phyloP scores from a whole-genome alignment of 2,113 vertebrate genomes.

The Cynocephalus volans region DNA sequence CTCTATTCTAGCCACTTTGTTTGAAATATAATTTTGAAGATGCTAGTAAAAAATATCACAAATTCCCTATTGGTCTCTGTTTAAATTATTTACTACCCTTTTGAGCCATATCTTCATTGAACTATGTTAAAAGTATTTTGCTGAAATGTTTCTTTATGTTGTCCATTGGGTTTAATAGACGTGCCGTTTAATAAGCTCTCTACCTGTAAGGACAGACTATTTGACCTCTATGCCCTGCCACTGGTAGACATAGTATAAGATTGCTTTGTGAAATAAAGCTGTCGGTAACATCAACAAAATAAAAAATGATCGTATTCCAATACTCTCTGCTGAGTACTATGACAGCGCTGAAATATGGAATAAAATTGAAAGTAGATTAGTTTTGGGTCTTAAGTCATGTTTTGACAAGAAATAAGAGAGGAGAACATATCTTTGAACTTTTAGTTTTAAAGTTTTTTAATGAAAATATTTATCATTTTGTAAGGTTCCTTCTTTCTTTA shows the following conservation, averaged over 20 bases:
- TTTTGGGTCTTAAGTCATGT: conserved; percentile 98
- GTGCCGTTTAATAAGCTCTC: conserved; percentile 91
- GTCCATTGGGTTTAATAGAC: conserved; percentile 90
- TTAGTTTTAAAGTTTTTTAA: conserved; percentile 94
- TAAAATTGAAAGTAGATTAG: conserved; percentile 98
- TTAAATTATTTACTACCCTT: conserved; percentile 88
- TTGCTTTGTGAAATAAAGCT: conserved; percentile 99
- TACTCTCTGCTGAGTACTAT: conserved; percentile 92
- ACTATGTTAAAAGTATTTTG: conserved; percentile 89
- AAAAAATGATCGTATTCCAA: conserved; percentile 96
- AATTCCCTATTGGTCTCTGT: conserved; percentile 78
- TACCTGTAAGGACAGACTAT: conserved; percentile 92
- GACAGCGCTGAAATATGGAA: conserved; percentile 99
- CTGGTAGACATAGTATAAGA: conserved; percentile 96
- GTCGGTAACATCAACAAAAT: conserved; percentile 97
- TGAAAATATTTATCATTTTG: conserved; percentile 94
- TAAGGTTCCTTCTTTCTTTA: conserved; percentile 90
- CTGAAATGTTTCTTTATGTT: conserved; percentile 90
- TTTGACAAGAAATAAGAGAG: conserved; percentile 95
- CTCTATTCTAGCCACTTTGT: conserved; percentile 78
- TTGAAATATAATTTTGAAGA: conserved; percentile 84
- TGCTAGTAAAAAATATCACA: conserved; percentile 80
- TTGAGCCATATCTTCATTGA: conserved; percentile 87
- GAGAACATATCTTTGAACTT: conserved; percentile 91
- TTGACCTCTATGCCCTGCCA: conserved; percentile 95